Conservation (phyloP, 37 sponge, comb jelly and placozoan genomes). For the Dysidea cf. avara region DNA sequence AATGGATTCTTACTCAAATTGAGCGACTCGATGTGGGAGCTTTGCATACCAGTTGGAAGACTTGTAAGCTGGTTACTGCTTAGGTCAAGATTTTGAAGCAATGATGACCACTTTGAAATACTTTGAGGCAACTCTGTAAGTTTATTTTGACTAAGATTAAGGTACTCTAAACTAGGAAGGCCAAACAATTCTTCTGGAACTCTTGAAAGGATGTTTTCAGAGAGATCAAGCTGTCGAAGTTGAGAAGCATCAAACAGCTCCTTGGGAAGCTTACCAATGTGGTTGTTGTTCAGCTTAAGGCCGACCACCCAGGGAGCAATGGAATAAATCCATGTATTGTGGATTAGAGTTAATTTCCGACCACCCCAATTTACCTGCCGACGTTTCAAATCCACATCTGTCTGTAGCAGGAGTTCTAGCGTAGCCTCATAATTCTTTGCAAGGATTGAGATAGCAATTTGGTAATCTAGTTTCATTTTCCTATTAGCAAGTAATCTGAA, state of each 20-base stretch:
- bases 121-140: slow-evolving; percentile 55
- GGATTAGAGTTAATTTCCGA: slow-evolving; percentile 61
- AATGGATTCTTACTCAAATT: slow-evolving; percentile 62
- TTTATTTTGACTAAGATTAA: slow-evolving; percentile 54
- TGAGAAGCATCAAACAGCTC: slow-evolving; percentile 61
- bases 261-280: slow-evolving; percentile 48
- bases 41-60: slow-evolving; percentile 62
- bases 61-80: slow-evolving; percentile 48
- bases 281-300: slow-evolving; percentile 69
- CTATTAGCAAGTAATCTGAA: slow-evolving; percentile 38
- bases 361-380: slow-evolving; percentile 74
- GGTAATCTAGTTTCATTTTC: slow-evolving; percentile 50
- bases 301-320: slow-evolving; percentile 81
- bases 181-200: slow-evolving; percentile 49
- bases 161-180: slow-evolving; percentile 69
- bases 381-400: slow-evolving; percentile 72
- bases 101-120: slow-evolving; percentile 43
- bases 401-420: slow-evolving; percentile 66
- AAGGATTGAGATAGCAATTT: slow-evolving; percentile 73
- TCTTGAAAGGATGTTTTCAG: slow-evolving; percentile 54
- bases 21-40: slow-evolving; percentile 58
- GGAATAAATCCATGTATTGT: slow-evolving; percentile 73
- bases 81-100: slow-evolving; percentile 58
- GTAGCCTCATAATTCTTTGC: slow-evolving; percentile 69
- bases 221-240: slow-evolving; percentile 66